Conservation (phyloP, 2,797 vertebrate genomes). For the Myiothlypis coronata region DNA sequence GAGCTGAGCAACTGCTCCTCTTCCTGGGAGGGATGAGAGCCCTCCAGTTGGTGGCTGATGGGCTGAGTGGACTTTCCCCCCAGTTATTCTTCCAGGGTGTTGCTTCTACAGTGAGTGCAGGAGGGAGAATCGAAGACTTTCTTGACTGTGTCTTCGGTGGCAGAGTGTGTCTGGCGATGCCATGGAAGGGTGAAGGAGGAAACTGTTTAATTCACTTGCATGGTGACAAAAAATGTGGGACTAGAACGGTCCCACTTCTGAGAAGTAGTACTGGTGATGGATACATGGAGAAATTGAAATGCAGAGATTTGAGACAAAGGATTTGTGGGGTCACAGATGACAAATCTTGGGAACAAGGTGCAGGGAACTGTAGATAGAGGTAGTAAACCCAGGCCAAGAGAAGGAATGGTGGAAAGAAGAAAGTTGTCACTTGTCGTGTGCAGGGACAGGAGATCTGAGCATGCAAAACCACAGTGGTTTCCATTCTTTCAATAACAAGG, state of each 20-base stretch:
- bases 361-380: background rate
- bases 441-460: background rate
- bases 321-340: background rate
- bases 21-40: background rate
- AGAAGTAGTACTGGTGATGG: background rate
- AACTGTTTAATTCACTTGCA: background rate
- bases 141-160: background rate
- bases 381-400: background rate
- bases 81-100: background rate
- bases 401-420: background rate
- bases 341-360: background rate
- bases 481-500: background rate
- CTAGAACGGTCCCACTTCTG: background rate
- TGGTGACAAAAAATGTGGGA: background rate
- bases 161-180: background rate
- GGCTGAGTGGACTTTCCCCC: fast-evolving
- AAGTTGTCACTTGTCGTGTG: background rate
- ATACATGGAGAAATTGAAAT: background rate
- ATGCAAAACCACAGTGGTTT: background rate
- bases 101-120: background rate
- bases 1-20: background rate
- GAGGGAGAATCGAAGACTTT: background rate
- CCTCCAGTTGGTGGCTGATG: background rate
- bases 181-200: background rate
- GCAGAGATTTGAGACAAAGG: background rate